Percentiles rank a stretch among this genome's conserved stretches.
Conservation (phyloP, 2,888 invertebrate genomes). For the Drosophila suboccidentalis region DNA sequence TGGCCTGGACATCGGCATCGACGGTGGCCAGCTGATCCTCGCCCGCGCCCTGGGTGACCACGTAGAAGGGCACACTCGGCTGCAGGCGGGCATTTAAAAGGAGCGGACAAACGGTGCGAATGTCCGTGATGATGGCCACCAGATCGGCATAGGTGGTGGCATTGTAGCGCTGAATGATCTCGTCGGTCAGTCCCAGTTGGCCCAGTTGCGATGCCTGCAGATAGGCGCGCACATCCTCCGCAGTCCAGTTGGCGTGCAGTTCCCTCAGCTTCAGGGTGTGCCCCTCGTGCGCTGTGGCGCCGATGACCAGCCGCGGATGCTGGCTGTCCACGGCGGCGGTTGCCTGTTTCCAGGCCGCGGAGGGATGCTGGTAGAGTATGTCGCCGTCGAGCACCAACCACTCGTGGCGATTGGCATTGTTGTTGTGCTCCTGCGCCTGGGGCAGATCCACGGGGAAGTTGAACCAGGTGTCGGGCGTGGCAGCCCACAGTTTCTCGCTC, state of each 20-base stretch:
- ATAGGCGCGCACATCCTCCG: conserved; percentile 88
- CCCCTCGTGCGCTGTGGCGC: conserved; percentile 91
- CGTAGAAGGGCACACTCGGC: conserved; percentile 90
- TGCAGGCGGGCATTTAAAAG: conserved; percentile 89
- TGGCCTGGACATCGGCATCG: conserved; percentile 91
- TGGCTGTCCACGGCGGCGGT: conserved; percentile 82
- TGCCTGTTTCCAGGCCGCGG: conserved; percentile 88
- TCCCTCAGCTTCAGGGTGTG: conserved; percentile 88
- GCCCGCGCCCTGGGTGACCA: conserved; percentile 88
- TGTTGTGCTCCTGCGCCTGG: conserved; percentile 87
- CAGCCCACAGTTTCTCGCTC: conserved; percentile 88
- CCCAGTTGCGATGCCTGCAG: conserved; percentile 88
- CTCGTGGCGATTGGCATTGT: conserved; percentile 87
- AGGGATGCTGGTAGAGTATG: conserved; percentile 89
- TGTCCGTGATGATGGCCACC: conserved; percentile 91
- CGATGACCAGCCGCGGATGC: conserved; percentile 88
- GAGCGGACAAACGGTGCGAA: conserved; percentile 92
- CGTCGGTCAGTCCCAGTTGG: conserved; percentile 88
- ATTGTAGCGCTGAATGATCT: conserved; percentile 89
- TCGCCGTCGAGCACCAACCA: conserved; percentile 92
- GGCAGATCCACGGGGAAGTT: conserved; percentile 87
- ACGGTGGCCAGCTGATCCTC: conserved; percentile 87
- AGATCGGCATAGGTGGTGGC: conserved; percentile 90
- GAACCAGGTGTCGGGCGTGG: conserved; percentile 91
- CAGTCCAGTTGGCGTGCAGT: conserved; percentile 89